Conservation (phyloP, 2,888 invertebrate genomes). For the Suillia variegata region DNA sequence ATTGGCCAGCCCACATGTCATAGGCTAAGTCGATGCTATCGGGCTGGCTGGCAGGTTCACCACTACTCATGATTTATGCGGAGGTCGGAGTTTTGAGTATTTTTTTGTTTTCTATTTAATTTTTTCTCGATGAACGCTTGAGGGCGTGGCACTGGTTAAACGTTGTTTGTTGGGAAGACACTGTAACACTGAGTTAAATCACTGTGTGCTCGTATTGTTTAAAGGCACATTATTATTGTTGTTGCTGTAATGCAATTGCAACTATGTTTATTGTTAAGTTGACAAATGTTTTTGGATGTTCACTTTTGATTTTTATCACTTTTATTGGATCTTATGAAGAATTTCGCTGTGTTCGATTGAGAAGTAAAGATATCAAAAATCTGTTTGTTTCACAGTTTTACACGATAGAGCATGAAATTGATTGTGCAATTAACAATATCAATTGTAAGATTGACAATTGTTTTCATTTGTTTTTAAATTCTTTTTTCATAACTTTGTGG, state of each 20-base stretch:
- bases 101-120: slow-evolving; percentile 9
- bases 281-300: neutral
- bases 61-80: slow-evolving; percentile 54
- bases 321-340: neutral
- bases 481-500: no score
- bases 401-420: no score
- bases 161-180: slow-evolving; percentile 37
- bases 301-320: neutral
- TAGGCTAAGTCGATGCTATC: slow-evolving; percentile 77
- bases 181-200: slow-evolving; percentile 16
- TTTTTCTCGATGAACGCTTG: neutral
- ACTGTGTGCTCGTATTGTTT: slow-evolving; percentile 22
- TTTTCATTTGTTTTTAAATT: no score
- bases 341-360: neutral
- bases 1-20: slow-evolving; percentile 89
- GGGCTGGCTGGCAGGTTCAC: slow-evolving; percentile 61
- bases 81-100: neutral
- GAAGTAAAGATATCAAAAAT: no score
- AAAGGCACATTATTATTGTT: slow-evolving; percentile 36
- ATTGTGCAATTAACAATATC: no score
- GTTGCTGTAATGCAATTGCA: neutral
- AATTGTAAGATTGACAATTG: no score
- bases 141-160: slow-evolving; percentile 40
- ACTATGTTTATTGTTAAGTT: neutral
- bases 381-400: no score